Conservation (phyloP, 2,888 invertebrate genomes). For the Synanthedon formicaeformis region DNA sequence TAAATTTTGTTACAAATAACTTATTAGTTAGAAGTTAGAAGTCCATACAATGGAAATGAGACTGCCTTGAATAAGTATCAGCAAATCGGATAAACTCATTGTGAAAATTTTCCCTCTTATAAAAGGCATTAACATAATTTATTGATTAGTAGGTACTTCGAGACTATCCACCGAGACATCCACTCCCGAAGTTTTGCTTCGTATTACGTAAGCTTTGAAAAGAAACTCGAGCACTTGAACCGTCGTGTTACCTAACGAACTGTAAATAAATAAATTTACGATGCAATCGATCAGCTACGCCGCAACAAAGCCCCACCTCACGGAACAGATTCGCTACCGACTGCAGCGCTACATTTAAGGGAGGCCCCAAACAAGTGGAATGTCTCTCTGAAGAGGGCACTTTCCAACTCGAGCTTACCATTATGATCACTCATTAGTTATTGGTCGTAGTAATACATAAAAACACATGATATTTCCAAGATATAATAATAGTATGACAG, state of each 20-base stretch:
- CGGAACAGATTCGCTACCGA: neutral
- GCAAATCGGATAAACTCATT: conserved; percentile 49
- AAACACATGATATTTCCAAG: too few relatives aligned
- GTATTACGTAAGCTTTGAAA: conserved; percentile 36
- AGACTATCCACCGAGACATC: conserved; percentile 24
- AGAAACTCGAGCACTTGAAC: conserved; percentile 28
- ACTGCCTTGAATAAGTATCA: conserved; percentile 4
- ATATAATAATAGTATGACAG: too few relatives aligned
- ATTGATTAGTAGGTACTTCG: conserved; percentile 14
- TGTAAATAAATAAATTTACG: conserved; percentile 31
- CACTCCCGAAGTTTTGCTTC: conserved; percentile 29
- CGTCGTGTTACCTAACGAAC: conserved; percentile 33
- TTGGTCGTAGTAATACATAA: too few relatives aligned
- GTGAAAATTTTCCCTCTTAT: conserved; percentile 32
- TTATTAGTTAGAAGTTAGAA: conserved; percentile 14
- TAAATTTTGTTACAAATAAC: conserved; percentile 5
- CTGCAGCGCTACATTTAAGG: neutral
- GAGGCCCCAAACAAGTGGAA: too few relatives aligned
- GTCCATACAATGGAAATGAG: neutral
- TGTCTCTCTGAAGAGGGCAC: too few relatives aligned
- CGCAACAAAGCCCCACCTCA: conserved; percentile 12
- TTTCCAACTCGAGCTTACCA: too few relatives aligned
- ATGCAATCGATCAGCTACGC: conserved; percentile 19
- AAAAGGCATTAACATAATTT: conserved; percentile 20
- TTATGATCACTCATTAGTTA: neutral